phyloP scores from a whole-genome alignment of 2,113 vertebrate genomes.

The Campylorhamphus procurvoides region DNA sequence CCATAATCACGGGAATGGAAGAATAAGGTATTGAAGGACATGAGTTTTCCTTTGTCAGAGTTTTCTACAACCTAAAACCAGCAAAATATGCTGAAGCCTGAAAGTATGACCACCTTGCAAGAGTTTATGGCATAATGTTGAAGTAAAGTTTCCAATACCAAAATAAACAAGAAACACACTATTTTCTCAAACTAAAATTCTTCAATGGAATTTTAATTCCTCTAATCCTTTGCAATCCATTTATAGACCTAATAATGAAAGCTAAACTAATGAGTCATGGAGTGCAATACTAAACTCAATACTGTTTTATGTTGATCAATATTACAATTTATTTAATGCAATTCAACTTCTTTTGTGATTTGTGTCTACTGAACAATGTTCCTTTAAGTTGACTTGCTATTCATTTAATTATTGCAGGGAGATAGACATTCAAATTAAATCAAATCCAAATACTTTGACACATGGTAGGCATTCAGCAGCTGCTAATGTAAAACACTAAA shows the following conservation, averaged over 20 bases:
- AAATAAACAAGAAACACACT: background rate
- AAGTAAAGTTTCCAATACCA: background rate
- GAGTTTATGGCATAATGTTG: background rate
- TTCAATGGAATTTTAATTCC: background rate
- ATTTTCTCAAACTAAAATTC: background rate
- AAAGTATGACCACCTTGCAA: background rate
- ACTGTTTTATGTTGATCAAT: conserved; percentile 35
- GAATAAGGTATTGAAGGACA: background rate
- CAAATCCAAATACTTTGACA: conserved; percentile 43
- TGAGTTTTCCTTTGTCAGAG: background rate
- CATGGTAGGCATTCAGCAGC: conserved; percentile 23
- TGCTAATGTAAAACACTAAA: conserved; percentile 44
- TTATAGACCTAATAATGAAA: conserved; percentile 4
- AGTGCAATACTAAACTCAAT: conserved; percentile 10
- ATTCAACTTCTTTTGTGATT: conserved; percentile 37
- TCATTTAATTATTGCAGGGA: conserved; percentile 44
- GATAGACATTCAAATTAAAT: conserved; percentile 38
- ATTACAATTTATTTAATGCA: conserved; percentile 49
- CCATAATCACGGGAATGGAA: background rate
- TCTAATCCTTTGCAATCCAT: background rate
- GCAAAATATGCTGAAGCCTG: background rate
- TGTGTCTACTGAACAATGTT: conserved; percentile 2
- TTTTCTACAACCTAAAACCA: background rate
- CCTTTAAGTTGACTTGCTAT: conserved; percentile 22
- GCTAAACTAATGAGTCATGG: background rate